Evolutionary conservation across 2,797 vertebrate species (phyloP).

Genomic region (Parauchenoglanis punctatus): DNA sequence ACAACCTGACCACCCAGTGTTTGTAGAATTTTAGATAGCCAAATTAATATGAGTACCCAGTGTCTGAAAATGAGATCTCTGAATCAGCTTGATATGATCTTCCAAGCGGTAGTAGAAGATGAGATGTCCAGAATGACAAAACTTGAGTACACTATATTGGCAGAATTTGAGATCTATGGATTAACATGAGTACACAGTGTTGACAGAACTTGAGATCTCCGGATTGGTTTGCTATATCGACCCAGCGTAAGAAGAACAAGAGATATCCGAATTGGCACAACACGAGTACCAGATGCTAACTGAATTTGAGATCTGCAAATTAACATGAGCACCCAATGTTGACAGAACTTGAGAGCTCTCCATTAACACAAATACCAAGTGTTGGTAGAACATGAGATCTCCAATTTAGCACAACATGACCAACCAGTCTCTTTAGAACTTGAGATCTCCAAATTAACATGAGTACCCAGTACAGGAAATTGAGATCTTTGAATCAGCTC

Average conservation of each 20-base stretch:
- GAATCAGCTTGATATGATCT: background rate
- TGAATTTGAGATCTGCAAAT: slow-evolving; percentile 5
- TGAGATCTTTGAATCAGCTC: background rate
- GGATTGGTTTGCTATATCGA: background rate
- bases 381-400: background rate
- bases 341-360: slow-evolving; percentile 4
- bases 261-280: background rate
- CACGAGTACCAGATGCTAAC: background rate
- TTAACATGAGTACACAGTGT: background rate
- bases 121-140: background rate
- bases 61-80: background rate
- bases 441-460: background rate
- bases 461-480: background rate
- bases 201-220: background rate
- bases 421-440: background rate
- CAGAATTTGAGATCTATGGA: background rate
- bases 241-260: background rate
- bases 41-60: background rate
- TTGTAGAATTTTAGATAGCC: slow-evolving; percentile 20
- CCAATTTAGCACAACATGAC: background rate
- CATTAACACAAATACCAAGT: slow-evolving; percentile 1
- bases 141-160: background rate
- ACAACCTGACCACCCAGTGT: background rate
- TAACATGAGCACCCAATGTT: background rate
- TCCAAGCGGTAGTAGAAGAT: background rate